Percentiles rank a stretch among this genome's conserved stretches.
Evolutionary conservation across 2,113 vertebrate species (phyloP).

Genomic region (chimpanzee (Pan troglodytes)): DNA sequence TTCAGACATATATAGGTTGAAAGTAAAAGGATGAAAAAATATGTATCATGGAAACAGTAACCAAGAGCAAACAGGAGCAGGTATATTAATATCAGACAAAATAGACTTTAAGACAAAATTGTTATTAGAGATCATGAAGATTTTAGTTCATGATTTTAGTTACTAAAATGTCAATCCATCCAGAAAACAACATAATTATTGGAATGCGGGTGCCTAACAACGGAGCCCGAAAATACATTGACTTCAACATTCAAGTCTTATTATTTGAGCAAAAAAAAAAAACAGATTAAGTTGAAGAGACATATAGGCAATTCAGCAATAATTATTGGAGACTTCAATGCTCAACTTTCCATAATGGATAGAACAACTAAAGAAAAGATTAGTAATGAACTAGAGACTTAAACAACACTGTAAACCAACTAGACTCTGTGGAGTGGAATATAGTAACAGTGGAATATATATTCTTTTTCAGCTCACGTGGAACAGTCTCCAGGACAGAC

Average conservation of each 20-base stretch:
- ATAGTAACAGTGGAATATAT: not conserved
- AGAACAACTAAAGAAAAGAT: not conserved
- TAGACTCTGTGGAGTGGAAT: not conserved
- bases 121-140: not conserved
- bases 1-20: not conserved
- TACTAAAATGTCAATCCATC: not conserved
- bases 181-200: not conserved
- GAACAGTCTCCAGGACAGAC: too few relatives aligned
- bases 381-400: not conserved
- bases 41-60: not conserved
- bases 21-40: not conserved
- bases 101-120: not conserved
- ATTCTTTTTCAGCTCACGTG: not conserved
- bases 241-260: too few relatives aligned
- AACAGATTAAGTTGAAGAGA: not conserved
- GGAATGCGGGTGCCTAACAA: not conserved
- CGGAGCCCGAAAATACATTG: too few relatives aligned
- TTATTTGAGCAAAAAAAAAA: not conserved
- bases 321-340: not conserved
- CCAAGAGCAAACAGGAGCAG: not conserved
- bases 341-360: not conserved
- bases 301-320: not conserved
- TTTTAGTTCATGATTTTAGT: not conserved
- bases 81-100: not conserved
- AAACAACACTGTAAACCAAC: not conserved